Evolutionary conservation across 2,888 invertebrate genomes (phyloP).

Genomic region (Penaeus monodon): DNA sequence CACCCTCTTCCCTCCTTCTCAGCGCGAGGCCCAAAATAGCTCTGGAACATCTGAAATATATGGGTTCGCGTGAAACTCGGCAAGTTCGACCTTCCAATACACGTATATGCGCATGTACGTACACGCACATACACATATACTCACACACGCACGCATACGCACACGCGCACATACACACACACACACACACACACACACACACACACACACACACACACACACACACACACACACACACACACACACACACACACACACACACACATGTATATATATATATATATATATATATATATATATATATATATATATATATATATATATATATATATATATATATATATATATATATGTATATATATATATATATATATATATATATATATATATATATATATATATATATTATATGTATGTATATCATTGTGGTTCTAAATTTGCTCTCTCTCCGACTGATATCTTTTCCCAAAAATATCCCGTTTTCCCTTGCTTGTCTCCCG

Average conservation of each 20-base stretch:
- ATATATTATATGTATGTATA: slow-evolving; percentile 1
- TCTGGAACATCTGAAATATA: too few relatives aligned
- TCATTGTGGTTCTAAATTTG: too few relatives aligned
- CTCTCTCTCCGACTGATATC: background rate
- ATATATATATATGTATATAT: slow-evolving; percentile 1
- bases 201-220: background rate
- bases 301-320: background rate
- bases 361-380: slow-evolving; percentile 22
- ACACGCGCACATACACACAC: background rate
- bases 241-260: background rate
- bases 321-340: background rate
- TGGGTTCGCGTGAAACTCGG: too few relatives aligned
- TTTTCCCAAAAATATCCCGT: background rate
- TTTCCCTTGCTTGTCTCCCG: background rate
- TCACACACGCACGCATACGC: background rate
- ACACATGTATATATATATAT: background rate
- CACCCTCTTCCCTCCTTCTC: too few relatives aligned
- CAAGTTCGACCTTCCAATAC: background rate
- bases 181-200: background rate
- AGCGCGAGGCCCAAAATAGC: too few relatives aligned
- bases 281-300: too few relatives aligned
- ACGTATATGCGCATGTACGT: background rate
- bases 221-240: background rate
- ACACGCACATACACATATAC: background rate
- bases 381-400: slow-evolving; percentile 23